Evolutionary conservation across 2,797 vertebrate genomes (phyloP), one percentile per base, ranked within the genome.

Genomic region (Tiaroga cobitis): DNA sequence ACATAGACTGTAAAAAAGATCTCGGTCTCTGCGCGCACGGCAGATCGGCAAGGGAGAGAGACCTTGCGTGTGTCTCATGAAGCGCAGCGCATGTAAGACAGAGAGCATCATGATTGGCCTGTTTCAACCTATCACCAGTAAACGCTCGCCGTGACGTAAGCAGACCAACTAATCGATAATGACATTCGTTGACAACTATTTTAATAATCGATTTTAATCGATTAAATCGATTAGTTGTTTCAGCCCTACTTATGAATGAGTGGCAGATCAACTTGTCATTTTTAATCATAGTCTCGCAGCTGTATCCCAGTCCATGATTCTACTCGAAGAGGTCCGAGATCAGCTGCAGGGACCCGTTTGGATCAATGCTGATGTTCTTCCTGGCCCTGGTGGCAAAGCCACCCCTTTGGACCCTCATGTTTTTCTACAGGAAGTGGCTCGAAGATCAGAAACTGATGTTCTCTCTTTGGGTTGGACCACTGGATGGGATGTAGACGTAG

Each of bases 401-500:
- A 81, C 39, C 3, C 93, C 93, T 4, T 88, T 97, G 85, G 93
- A 96, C 4, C 91, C 94, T 18, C 80, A 91, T 56, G 86, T 81
- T 4, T 93, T 92, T 90, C 91, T 90, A 86, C 91, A 87, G 91
- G 94, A 94, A 80, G 91, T 96, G 41, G 91, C 89, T 2, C 86
- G 80, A 4, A 93, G 93, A 69, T 95, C 95, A 59, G 83, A 93
- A 41, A 82, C 93, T 5, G 92, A 93, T 1, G 96, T 97, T 2
- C 93, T 99, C 1, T 99, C 97, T 0, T 92, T 98, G 74, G 97
- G 97, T 2, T 98, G 97, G 97, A 97, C 96, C 2, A 97, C 97
- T 75, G 95, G 93, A 9, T 97, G 96, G 96, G 91, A 92, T 21
- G 92, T 92, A 39, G 91, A 92, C 77, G 91, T 85, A 72, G 87